Evolutionary conservation across 2,113 vertebrate species (phyloP), one percentile per base, ranked within the genome.

Genomic region (Chlorodrepanis virens): DNA sequence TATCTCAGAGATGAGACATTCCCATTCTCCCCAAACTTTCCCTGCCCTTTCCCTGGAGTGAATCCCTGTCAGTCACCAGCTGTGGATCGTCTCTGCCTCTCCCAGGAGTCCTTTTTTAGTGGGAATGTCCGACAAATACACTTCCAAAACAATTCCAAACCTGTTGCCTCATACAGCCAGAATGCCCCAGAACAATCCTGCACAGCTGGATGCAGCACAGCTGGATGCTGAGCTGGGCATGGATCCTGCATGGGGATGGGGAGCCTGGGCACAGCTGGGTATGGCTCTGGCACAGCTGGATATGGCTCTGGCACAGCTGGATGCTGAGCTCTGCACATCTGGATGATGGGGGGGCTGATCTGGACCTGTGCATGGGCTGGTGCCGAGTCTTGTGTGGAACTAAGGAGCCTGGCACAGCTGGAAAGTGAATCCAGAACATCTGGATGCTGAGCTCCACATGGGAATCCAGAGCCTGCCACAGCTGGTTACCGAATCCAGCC

Each of bases 151-250:
- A 61, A 89, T 69, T 76, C 87, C 70, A 47, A n/a, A 21, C 12
- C 12, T 6, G 1, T 25, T 68, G 11, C 44, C 37, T 22, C 4
- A 3, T 11, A 2, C 0, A 0, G 13, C 20, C 65, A 7, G 42
- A 11, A 18, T n/a, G 19, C 35, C 16, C 8, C 2, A 4, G 44
- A 24, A 14, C 7, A 69, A 37, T 27, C 76, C n/a, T 12, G 40
- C 67, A 23, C 67, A 75, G 29, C 72, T 86, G 72, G 88, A 59
- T 37, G 47, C 6, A 4, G 47, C 63, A 44, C 90, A 81, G 18
- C 70, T 78, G 71, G 56, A 65, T 54, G 65, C 29, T 31, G 52
- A 31, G 31, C 54, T 27, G 13, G 35, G 9, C 50, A 17, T 7
- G 69, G 57, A 39, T 40, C 22, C 72, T 45, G 7, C 21, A 7